Base-by-base conservation (phyloP, 2,113 vertebrate species). In the Plectropomus leopardus region DNA sequence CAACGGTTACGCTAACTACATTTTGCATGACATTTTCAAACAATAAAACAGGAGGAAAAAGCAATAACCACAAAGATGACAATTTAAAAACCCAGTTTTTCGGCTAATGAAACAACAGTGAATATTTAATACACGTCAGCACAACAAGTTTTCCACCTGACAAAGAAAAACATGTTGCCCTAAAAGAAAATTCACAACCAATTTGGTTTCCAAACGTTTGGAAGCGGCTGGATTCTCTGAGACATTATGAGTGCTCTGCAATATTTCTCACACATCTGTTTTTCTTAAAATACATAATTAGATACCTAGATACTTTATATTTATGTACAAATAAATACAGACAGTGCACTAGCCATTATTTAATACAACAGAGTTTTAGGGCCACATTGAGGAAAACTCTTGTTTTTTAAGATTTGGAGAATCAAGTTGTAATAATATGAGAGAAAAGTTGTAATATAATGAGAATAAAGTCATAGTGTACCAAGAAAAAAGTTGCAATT, bases 321-420 rank as follows among this genome's bases (percentile, higher is more conserved):
- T 13, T 75, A 86, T 87, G 40, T 89, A 80, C 81, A 90, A 82
- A 89, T 88, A 91, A 92, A 91, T 92, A 93, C 67, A 79, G 19
- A 84, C 45, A 72, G 24, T 69, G 58, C 50, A 65, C 16, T 15
- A 53, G 47, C 17, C 13, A 16, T 80, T 7, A 16, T 42, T n/a
- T n/a, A n/a, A n/a, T n/a, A n/a, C n/a, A n/a, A n/a, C n/a, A n/a
- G n/a, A n/a, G n/a, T n/a, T n/a, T n/a, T n/a, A n/a, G n/a, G n/a
- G n/a, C n/a, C n/a, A n/a, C n/a, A n/a, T n/a, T n/a, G n/a, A n/a
- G n/a, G n/a, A n/a, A n/a, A n/a, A n/a, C n/a, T n/a, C n/a, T n/a
- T n/a, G n/a, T n/a, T n/a, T n/a, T n/a, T n/a, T n/a, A n/a, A n/a
- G n/a, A n/a, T n/a, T n/a, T n/a, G n/a, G n/a, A n/a, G n/a, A n/a